Conservation (phyloP, 1,140 invertebrate species). For the Zaprionus davidi region DNA sequence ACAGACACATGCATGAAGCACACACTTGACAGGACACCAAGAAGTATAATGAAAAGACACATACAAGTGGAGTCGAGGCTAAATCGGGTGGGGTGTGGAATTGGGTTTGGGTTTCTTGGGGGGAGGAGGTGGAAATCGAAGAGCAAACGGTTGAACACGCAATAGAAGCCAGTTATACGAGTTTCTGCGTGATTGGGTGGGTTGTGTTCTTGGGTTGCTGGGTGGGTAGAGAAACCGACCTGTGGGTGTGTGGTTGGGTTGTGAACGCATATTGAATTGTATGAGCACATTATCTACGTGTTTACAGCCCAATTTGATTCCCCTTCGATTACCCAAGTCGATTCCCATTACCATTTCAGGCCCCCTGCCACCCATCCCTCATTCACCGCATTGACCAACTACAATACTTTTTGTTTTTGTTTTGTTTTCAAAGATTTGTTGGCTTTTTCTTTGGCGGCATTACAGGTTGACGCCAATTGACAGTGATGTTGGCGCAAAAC, state of each 20-base stretch:
- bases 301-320: constrained; percentile 84
- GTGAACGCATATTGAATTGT: constrained; percentile 72
- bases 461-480: constrained; percentile 50
- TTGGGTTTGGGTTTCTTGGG: background rate
- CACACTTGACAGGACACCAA: constrained; percentile 63
- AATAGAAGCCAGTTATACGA: constrained; percentile 50
- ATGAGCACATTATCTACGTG: constrained; percentile 82
- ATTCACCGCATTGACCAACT: constrained; percentile 17
- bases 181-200: constrained; percentile 6
- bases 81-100: background rate
- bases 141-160: constrained; percentile 34
- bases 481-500: constrained; percentile 34
- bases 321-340: constrained; percentile 64
- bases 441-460: constrained; percentile 55
- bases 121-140: constrained; percentile 12
- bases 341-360: constrained; percentile 1
- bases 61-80: constrained; percentile 6
- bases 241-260: constrained; percentile 13
- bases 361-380: background rate
- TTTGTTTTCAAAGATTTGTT: constrained; percentile 75
- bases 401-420: constrained; percentile 36
- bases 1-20: constrained; percentile 31
- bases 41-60: constrained; percentile 63
- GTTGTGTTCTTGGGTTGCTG: background rate
- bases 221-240: background rate